These are phyloP conservation scores for Micropterix aruncella DNA, from an alignment of 2,888 invertebrate species.

Conservation along the genomic window DNA sequence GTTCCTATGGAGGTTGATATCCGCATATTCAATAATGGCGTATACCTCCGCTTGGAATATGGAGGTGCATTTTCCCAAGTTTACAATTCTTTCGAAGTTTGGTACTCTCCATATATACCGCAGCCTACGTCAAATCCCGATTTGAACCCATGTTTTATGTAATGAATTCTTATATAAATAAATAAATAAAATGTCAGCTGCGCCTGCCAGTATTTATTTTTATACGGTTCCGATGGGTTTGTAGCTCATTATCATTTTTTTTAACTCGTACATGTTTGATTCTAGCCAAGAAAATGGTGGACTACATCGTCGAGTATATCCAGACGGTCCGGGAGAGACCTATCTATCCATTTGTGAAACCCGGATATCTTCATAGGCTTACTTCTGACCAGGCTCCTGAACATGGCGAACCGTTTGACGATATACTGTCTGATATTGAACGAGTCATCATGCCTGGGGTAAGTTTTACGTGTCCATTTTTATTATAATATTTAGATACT, in stretches of 20 bases:
- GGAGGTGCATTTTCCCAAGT: too few species aligned
- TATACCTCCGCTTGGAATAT: too few species aligned
- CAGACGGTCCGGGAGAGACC: slow-evolving; percentile 78
- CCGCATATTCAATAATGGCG: too few species aligned
- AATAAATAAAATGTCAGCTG: too few species aligned
- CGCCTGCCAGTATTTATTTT: background rate
- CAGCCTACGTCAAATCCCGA: too few species aligned
- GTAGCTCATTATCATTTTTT: background rate
- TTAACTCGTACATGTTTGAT: background rate
- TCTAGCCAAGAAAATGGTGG: slow-evolving; percentile 93
- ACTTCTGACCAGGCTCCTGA: slow-evolving; percentile 79
- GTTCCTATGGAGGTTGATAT: too few species aligned
- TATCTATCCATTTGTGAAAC: slow-evolving; percentile 88
- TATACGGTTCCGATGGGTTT: background rate
- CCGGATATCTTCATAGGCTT: slow-evolving; percentile 81
- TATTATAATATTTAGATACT: slow-evolving; percentile 1
- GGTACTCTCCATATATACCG: too few species aligned
- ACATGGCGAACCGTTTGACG: slow-evolving; percentile 80
- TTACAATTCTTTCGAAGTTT: too few species aligned
- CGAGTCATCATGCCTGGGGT: slow-evolving; percentile 95
- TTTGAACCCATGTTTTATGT: too few species aligned
- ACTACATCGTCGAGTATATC: slow-evolving; percentile 95
- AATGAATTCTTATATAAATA: too few species aligned
- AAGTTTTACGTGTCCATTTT: slow-evolving; percentile 20
- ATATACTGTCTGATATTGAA: slow-evolving; percentile 86